Base-by-base conservation (phyloP, 1,140 invertebrate species). In the Oppia nitens region DNA sequence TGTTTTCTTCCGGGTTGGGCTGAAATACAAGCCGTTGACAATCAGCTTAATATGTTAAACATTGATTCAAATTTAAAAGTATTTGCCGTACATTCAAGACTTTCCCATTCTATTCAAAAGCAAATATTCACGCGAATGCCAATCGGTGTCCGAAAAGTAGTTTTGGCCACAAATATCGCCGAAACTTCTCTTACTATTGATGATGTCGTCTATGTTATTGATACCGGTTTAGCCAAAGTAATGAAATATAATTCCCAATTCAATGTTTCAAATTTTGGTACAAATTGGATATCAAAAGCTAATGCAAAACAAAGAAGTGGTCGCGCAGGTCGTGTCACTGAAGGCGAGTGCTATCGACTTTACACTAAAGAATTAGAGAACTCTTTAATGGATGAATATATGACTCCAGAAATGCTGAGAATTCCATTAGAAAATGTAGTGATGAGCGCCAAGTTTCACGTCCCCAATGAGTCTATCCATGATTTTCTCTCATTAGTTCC, bases 131-230 rank as follows among this genome's bases (percentile, higher is more conserved):
- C 77, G n/a, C 73, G 77, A 0, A 72, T 77, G 28, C 74, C 78
- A 24, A 20, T 23, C n/a, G 49, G 49, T 9, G 23, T 25, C 21
- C 4, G 95, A 62, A 99, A 98, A 74, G 98, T 93, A 69, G 93
- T 98, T 61, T 81, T 98, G 1, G 90, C 91, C 1, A 98, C 95
- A 17, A 99, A 98, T 68, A 98, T 98, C 59, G 94, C 95, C 0
- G 95, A 98, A 76, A 98, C 95, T 1, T 98, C 93, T 2, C 83
- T 98, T 3, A 99, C 95, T 0, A 97, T 99, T 59, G 95, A 98
- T 74, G 95, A 94, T 2, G 87, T 99, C 60, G 75, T 94, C 68
- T 98, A 98, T 76, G 94, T 99, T 2, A 80, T 91, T 4, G 95
- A 99, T 73, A 96, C 91, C 17, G 88, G 89, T 81, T 1, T 88